phyloP scores from a whole-genome alignment of 2,797 vertebrate genomes.

The Leuciscus waleckii region DNA sequence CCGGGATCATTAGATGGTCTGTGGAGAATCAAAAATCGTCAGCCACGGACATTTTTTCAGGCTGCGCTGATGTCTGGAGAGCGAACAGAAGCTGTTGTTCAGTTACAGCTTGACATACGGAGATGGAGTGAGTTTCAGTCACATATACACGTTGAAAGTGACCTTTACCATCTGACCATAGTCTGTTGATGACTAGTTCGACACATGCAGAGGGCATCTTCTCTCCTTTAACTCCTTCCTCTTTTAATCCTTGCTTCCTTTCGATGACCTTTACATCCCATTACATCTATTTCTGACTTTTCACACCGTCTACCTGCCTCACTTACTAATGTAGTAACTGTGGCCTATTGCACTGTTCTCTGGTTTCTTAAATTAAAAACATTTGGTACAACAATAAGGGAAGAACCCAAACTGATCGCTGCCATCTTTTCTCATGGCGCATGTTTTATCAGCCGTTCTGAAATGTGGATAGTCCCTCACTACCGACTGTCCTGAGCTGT shows the following conservation, averaged over 20 bases:
- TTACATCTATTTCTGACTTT: not conserved
- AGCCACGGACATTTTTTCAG: not conserved
- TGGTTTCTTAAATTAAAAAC: not conserved
- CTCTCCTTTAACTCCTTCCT: constrained; percentile 22
- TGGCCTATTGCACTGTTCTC: not conserved
- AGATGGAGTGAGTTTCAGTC: not conserved
- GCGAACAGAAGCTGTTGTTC: constrained; percentile 27
- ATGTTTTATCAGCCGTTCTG: not conserved
- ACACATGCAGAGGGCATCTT: constrained; percentile 2
- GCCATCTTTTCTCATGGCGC: not conserved
- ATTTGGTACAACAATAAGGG: not conserved
- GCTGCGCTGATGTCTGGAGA: constrained; percentile 2
- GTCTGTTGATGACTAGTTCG: constrained; percentile 27
- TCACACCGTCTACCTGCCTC: not conserved
- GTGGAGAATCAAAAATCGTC: constrained; percentile 22
- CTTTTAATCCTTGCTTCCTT: constrained; percentile 14
- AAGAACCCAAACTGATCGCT: not conserved
- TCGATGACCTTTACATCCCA: not conserved
- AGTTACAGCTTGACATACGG: constrained; percentile 1
- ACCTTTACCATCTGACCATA: constrained; percentile 17
- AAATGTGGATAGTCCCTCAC: not conserved
- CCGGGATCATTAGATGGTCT: constrained; percentile 33
- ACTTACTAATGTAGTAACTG: not conserved
- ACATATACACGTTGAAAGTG: constrained; percentile 14
- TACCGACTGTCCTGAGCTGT: not conserved